A percentile compares a stretch with the other conserved stretches of the same genome.
These are phyloP conservation scores for Microchrysa polita DNA, from an alignment of 2,888 invertebrate genomes.

Conservation along the genomic window DNA sequence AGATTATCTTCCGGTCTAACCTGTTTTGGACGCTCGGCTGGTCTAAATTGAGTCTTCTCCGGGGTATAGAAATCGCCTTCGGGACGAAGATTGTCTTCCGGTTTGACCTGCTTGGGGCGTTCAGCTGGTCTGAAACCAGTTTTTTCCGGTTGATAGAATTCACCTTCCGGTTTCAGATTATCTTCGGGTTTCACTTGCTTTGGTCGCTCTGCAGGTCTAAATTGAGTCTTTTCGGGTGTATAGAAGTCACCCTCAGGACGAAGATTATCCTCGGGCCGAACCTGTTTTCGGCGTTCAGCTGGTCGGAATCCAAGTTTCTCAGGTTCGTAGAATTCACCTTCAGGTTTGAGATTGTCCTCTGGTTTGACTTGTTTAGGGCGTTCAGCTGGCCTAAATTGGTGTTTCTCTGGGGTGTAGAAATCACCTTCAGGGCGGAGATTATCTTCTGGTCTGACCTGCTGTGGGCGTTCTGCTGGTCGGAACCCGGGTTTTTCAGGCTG, in stretches of 20 bases:
- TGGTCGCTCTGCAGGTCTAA: constrained; percentile 64
- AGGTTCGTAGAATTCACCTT: constrained; percentile 68
- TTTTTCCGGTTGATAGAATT: constrained; percentile 63
- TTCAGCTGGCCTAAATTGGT: constrained; percentile 64
- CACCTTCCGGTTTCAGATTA: constrained; percentile 67
- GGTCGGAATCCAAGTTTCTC: constrained; percentile 60
- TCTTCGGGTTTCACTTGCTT: constrained; percentile 60
- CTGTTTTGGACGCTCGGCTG: constrained; percentile 65
- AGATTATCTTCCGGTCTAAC: constrained; percentile 63
- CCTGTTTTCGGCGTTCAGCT: constrained; percentile 62
- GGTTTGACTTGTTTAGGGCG: constrained; percentile 62
- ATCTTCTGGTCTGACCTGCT: constrained; percentile 59
- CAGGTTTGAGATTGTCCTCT: constrained; percentile 66
- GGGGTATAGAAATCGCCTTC: constrained; percentile 64
- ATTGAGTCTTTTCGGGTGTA: constrained; percentile 61
- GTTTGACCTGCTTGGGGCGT: constrained; percentile 64
- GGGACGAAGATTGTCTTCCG: constrained; percentile 66
- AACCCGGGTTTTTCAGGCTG: constrained; percentile 62
- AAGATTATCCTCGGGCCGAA: constrained; percentile 66
- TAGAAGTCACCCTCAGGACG: constrained; percentile 68
- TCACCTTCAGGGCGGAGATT: constrained; percentile 68
- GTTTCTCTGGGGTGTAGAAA: constrained; percentile 64
- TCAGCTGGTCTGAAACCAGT: constrained; percentile 64
- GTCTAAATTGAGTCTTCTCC: constrained; percentile 60
- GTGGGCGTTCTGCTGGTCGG: constrained; percentile 65